Evolutionary conservation across 2,113 vertebrate genomes (phyloP), one percentile per base, ranked within the genome.

Genomic region (Lampris incognitus): DNA sequence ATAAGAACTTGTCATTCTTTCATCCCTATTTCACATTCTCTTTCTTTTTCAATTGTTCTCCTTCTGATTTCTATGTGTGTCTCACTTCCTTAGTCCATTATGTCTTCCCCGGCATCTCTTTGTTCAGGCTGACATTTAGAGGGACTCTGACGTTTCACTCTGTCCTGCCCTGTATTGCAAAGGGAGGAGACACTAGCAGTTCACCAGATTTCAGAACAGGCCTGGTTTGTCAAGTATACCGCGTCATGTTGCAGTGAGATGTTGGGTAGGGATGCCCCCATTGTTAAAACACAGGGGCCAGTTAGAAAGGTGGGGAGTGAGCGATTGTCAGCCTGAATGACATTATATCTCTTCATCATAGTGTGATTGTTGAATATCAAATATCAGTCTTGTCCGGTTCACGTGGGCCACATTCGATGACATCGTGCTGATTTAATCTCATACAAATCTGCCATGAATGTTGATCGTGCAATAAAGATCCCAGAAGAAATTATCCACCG

Each of bases 41-140:
- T 5, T 10, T 64, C 72, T 74, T 67, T 63, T 64, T 62, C 9
- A 13, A 2, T 46, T 41, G 6, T 63, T 78, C 70, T 39, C 24
- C 4, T 54, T 41, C 40, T 56, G 48, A 41, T 74, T 89, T 84
- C 74, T 77, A 63, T 65, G 41, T 2, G 38, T 54, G 66, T 60
- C 78, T 74, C 65, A 73, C 78, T 85, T 90, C 79, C 83, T 85
- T 58, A 24, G n/a, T 52, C 65, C 56, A 74, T 72, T 80, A 58
- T 62, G 11, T 69, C 2, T 7, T 37, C 60, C 46, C 13, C 41
- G 44, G 66, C 54, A 9, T 63, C 56, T 24, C 54, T 81, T 68
- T 83, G 77, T 82, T 77, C 57, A 54, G 58, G 37, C 24, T 61
- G 56, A 62, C 44, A 63, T 65, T 52, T 55, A 39, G 11, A 70